These are phyloP conservation scores for Mobula hypostoma DNA, from an alignment of 2,113 vertebrate genomes.

Conservation along the genomic window DNA sequence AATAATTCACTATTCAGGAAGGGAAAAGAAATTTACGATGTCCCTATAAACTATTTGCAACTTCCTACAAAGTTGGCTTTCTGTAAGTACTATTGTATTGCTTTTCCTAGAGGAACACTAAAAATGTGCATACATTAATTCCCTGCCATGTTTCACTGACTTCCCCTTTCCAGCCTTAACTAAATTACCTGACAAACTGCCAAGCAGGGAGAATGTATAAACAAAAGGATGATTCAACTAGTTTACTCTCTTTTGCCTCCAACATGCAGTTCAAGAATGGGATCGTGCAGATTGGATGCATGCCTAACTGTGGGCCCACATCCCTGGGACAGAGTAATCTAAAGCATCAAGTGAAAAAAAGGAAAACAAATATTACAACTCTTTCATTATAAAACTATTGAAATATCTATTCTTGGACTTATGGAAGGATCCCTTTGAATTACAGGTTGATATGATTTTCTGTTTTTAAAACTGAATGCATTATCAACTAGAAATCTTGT, in stretches of 20 bases:
- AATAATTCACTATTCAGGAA: constrained; percentile 11
- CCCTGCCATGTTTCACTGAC: background rate
- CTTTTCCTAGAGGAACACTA: background rate
- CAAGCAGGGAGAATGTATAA: background rate
- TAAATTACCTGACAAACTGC: background rate
- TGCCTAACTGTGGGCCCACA: background rate
- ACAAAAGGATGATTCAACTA: background rate
- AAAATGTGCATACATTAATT: background rate
- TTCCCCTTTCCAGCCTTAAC: background rate
- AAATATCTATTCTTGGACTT: background rate
- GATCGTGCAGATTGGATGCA: background rate
- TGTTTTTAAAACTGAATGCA: constrained; percentile 44
- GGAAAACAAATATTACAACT: background rate
- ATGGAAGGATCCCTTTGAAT: background rate
- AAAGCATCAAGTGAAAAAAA: background rate
- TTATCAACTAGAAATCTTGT: constrained; percentile 44
- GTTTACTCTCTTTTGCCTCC: background rate
- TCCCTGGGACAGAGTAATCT: background rate
- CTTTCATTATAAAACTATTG: background rate
- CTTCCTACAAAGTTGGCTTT: background rate
- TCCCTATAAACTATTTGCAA: background rate
- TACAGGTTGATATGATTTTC: constrained; percentile 40
- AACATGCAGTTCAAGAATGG: background rate
- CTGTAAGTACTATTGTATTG: background rate
- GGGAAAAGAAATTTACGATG: background rate